Evolutionary conservation across 2,113 vertebrate species (phyloP).

Genomic region (Oreochromis spilurus): DNA sequence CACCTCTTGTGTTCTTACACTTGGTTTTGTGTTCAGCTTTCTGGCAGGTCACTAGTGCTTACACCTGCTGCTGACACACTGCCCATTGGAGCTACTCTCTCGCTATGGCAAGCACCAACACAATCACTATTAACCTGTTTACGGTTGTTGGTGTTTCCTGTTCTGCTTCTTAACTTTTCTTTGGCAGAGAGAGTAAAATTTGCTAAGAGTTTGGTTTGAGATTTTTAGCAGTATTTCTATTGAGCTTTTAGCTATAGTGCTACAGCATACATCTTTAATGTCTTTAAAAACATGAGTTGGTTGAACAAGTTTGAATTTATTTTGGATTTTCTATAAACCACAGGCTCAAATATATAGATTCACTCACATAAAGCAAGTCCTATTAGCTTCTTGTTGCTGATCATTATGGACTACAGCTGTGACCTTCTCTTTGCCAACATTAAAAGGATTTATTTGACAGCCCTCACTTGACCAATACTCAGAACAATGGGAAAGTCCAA

Average conservation of each 20-base stretch:
- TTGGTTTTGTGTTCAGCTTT: neutral
- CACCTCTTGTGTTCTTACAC: neutral
- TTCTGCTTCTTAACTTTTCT: neutral
- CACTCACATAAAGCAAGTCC: neutral
- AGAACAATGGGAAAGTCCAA: neutral
- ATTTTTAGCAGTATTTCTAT: neutral
- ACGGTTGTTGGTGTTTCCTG: neutral
- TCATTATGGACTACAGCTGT: neutral
- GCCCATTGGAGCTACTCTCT: neutral
- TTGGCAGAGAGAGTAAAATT: neutral
- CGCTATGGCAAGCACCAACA: neutral
- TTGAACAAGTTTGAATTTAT: neutral
- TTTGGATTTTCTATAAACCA: neutral
- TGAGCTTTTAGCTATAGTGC: neutral
- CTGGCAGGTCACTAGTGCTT: neutral
- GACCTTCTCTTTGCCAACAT: neutral
- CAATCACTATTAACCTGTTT: neutral
- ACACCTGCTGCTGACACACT: neutral
- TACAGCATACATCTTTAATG: neutral
- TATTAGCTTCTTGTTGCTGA: neutral
- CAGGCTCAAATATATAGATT: neutral
- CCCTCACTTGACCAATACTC: neutral
- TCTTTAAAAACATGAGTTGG: neutral
- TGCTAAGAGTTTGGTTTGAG: neutral
- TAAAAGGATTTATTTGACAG: neutral